Conservation (phyloP, 1,140 invertebrate genomes). For the Neodiprion fabricii region DNA sequence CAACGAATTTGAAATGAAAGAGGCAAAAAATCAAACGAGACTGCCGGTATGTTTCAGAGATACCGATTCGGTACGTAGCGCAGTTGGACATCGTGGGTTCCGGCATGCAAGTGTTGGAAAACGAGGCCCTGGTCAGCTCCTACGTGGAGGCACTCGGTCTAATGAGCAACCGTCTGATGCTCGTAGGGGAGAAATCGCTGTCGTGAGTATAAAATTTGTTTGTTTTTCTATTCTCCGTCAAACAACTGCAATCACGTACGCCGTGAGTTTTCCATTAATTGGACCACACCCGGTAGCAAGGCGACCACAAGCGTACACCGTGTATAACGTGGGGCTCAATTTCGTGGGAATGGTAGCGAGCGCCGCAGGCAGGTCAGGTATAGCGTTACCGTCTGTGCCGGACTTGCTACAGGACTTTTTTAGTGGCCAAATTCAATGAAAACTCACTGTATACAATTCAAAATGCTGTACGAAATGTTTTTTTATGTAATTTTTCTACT, state of each 20-base stretch:
- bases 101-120: slow-evolving; percentile 62
- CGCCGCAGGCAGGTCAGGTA: too few relatives aligned
- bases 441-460: too few relatives aligned
- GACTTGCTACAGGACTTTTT: too few relatives aligned
- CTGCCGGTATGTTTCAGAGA: slow-evolving; percentile 49
- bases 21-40: slow-evolving; percentile 8
- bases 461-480: neutral
- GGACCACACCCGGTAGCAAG: too few relatives aligned
- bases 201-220: slow-evolving; percentile 49
- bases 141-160: slow-evolving; percentile 58
- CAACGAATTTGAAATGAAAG: neutral
- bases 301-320: too few relatives aligned
- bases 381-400: too few relatives aligned
- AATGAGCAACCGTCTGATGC: slow-evolving; percentile 62
- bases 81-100: slow-evolving; percentile 65
- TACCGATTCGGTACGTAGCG: slow-evolving; percentile 60
- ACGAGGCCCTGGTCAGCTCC: slow-evolving; percentile 59
- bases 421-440: too few relatives aligned
- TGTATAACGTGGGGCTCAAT: too few relatives aligned
- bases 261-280: too few relatives aligned
- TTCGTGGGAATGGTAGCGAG: too few relatives aligned
- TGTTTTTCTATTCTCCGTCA: slow-evolving; percentile 6
- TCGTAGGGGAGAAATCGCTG: slow-evolving; percentile 60
- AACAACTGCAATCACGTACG: neutral
- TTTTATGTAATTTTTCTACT: slow-evolving; percentile 25